These are phyloP conservation scores for Prorops nasuta DNA, from an alignment of 1,140 invertebrate genomes.

Conservation along the genomic window DNA sequence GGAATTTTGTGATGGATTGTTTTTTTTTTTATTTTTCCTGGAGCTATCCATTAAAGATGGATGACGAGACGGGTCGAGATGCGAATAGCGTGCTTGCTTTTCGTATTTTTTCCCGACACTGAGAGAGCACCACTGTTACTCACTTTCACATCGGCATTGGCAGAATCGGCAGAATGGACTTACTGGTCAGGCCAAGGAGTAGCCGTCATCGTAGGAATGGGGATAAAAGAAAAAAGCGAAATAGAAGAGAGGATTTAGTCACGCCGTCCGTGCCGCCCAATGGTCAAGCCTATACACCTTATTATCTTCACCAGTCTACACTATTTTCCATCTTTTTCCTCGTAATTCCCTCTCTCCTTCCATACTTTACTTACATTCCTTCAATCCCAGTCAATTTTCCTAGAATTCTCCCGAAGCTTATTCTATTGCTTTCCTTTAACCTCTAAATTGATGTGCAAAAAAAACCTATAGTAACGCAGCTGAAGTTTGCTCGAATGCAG, in stretches of 20 bases:
- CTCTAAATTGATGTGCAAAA: no score
- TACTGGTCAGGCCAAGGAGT: constrained; percentile 18
- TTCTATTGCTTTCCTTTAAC: no score
- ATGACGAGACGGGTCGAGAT: neutral
- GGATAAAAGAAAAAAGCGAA: constrained; percentile 17
- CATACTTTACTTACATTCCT: no score
- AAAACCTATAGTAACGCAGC: no score
- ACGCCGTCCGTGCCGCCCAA: no score
- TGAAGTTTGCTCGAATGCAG: no score
- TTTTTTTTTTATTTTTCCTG: neutral
- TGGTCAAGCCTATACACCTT: no score
- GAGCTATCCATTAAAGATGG: neutral
- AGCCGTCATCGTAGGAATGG: constrained; percentile 24
- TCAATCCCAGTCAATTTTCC: no score
- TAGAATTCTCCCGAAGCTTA: no score
- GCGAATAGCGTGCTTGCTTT: neutral
- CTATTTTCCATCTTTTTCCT: constrained; percentile 15
- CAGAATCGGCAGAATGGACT: constrained; percentile 16
- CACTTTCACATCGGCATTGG: constrained; percentile 33
- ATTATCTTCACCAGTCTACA: constrained; percentile 13
- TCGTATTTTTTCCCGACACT: neutral
- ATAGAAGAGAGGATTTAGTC: constrained; percentile 27
- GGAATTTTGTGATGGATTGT: neutral
- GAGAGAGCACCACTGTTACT: constrained; percentile 30
- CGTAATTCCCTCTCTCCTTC: no score